These are phyloP conservation scores for Camelus dromedarius DNA, from an alignment of 2,113 vertebrate genomes.

Conservation along the genomic window DNA sequence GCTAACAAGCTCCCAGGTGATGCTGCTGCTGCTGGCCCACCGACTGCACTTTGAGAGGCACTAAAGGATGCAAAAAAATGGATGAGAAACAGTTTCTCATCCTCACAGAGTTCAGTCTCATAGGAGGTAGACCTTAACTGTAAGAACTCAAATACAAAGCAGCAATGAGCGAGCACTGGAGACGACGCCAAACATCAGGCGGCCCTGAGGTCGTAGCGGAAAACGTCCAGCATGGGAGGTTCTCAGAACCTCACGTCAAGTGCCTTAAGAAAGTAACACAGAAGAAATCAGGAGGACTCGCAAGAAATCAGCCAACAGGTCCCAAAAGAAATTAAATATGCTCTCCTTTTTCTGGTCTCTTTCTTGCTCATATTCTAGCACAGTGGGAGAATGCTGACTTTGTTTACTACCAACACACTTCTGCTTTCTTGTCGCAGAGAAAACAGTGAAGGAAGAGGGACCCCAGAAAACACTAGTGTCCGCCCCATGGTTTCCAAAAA, in stretches of 20 bases:
- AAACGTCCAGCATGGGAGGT: not conserved
- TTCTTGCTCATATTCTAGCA: not conserved
- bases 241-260: not conserved
- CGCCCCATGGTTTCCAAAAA: not conserved
- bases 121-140: not conserved
- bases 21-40: not conserved
- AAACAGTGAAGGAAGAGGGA: not conserved
- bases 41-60: not conserved
- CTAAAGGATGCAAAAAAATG: not conserved
- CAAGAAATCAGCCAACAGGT: not conserved
- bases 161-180: not conserved
- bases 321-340: not conserved
- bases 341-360: not conserved
- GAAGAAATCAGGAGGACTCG: not conserved
- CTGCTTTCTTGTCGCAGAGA: not conserved
- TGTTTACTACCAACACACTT: not conserved
- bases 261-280: not conserved
- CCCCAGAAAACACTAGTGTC: not conserved
- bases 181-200: not conserved
- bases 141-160: not conserved
- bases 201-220: not conserved
- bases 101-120: not conserved
- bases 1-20: not conserved
- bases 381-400: not conserved
- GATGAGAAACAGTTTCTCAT: not conserved